These are phyloP conservation scores for Cacatua alba DNA, from an alignment of 2,113 vertebrate genomes.

Conservation along the genomic window DNA sequence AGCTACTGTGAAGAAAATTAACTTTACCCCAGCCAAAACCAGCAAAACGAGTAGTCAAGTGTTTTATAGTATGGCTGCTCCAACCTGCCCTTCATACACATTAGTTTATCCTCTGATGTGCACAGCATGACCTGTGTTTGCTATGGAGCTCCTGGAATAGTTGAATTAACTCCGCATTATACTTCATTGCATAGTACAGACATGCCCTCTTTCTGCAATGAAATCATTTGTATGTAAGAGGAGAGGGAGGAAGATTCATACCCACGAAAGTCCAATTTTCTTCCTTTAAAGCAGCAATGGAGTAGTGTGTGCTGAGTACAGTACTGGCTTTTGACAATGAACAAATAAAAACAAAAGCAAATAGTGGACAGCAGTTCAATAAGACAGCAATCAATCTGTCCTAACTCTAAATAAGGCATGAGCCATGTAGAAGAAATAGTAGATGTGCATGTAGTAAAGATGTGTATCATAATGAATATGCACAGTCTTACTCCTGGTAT, in stretches of 20 bases:
- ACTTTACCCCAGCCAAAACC: neutral
- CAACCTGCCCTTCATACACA: neutral
- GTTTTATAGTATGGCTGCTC: neutral
- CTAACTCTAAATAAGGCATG: neutral
- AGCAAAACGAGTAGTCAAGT: neutral
- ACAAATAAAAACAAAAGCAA: neutral
- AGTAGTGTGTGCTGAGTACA: neutral
- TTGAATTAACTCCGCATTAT: neutral
- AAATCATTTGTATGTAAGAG: neutral
- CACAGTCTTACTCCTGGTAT: neutral
- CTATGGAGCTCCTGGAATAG: neutral
- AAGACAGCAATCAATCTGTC: neutral
- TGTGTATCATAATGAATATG: neutral
- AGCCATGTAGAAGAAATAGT: neutral
- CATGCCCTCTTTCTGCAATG: neutral
- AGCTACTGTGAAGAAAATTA: neutral
- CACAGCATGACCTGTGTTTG: neutral
- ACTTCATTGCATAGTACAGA: neutral
- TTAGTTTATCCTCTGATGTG: neutral
- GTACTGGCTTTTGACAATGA: neutral
- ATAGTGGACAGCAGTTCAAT: neutral
- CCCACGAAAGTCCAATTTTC: neutral
- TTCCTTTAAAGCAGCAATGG: neutral
- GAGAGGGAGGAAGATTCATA: neutral
- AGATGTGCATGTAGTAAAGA: neutral